Evolutionary conservation across 2,113 vertebrate species (phyloP).

Genomic region (Rhinolophus sinicus): DNA sequence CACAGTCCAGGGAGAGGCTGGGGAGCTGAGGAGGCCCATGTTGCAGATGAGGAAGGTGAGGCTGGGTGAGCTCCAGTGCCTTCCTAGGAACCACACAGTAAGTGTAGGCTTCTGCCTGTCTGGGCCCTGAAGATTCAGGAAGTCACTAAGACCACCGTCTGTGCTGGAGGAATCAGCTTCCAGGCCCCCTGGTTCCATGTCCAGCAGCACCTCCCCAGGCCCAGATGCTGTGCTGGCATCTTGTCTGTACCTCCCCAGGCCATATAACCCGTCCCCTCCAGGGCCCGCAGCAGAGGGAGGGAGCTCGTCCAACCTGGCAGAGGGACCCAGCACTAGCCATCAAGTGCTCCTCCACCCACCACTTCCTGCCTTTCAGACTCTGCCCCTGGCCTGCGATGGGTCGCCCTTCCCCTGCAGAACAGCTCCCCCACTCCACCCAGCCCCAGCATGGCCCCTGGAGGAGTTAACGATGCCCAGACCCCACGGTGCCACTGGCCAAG

Average conservation of each 20-base stretch:
- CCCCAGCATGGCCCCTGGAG: slow-evolving; percentile 40
- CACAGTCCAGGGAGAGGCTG: background rate
- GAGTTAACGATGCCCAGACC: slow-evolving; percentile 69
- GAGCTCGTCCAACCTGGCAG: background rate
- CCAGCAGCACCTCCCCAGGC: background rate
- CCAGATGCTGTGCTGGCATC: background rate
- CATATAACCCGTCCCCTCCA: background rate
- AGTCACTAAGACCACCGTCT: background rate
- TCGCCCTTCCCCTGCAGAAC: background rate
- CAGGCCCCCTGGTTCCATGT: background rate
- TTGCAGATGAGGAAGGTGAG: background rate
- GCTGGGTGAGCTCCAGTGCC: background rate
- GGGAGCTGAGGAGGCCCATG: background rate
- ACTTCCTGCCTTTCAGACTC: slow-evolving; percentile 60
- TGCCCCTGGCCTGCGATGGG: background rate
- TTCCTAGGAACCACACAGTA: background rate
- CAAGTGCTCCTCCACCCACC: slow-evolving; percentile 17
- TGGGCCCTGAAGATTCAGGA: background rate
- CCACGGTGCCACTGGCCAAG: slow-evolving; percentile 38
- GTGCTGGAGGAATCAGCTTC: background rate
- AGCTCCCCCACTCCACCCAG: background rate
- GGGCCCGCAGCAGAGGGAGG: background rate
- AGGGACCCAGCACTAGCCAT: background rate
- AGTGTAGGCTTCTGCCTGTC: background rate
- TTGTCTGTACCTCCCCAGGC: background rate